These are phyloP conservation scores for Phataginus tricuspis DNA, from an alignment of 2,797 vertebrate genomes.

Conservation along the genomic window DNA sequence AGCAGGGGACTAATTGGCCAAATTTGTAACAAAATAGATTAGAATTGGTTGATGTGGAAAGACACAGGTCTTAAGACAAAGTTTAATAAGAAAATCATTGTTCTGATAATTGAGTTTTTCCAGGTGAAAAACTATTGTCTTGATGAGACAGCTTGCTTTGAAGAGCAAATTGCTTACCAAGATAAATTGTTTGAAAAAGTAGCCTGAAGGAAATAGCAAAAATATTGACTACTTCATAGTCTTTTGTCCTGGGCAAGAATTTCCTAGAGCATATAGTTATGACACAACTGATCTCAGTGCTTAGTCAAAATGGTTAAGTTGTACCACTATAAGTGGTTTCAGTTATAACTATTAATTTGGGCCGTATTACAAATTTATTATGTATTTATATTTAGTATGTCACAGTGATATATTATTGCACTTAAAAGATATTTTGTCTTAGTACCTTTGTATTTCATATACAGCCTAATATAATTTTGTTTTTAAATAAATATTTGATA, in stretches of 20 bases:
- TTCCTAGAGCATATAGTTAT: neutral
- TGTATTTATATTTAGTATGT: neutral
- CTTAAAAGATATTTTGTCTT: neutral
- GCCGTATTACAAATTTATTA: neutral
- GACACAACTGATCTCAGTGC: neutral
- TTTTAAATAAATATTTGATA: neutral
- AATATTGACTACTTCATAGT: neutral
- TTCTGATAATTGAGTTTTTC: neutral
- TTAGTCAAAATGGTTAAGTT: neutral
- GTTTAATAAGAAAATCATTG: neutral
- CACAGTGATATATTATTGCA: neutral
- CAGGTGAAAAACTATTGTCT: neutral
- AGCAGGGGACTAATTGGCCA: neutral
- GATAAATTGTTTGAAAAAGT: neutral
- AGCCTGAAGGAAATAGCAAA: neutral
- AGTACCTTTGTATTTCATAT: neutral
- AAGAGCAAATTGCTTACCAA: neutral
- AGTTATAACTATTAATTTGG: neutral
- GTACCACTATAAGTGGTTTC: neutral
- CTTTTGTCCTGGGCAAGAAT: neutral
- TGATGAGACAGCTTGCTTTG: neutral
- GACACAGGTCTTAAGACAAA: neutral
- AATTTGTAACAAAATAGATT: neutral
- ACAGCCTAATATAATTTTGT: neutral
- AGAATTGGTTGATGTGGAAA: neutral